Conservation (phyloP, 2,888 invertebrate genomes). For the Lomographa bimaculata region DNA sequence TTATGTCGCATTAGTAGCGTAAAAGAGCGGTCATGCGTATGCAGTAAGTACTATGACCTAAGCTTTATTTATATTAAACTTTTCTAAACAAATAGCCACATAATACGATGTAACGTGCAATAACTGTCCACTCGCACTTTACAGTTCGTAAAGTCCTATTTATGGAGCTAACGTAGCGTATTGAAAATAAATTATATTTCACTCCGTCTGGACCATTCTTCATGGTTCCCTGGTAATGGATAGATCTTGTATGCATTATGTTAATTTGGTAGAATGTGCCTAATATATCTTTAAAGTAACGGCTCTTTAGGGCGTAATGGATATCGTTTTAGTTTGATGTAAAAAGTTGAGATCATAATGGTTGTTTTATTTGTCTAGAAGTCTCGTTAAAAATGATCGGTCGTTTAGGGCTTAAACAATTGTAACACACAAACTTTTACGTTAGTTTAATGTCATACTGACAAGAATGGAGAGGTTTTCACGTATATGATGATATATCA, state of each 20-base stretch:
- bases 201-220: constrained; percentile 6
- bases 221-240: constrained; percentile 4
- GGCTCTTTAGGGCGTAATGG: constrained; percentile 4
- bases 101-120: neutral
- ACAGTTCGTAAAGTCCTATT: constrained; percentile 9
- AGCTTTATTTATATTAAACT: too few species aligned
- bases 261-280: constrained; percentile 1
- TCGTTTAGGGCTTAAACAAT: too few species aligned
- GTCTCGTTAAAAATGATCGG: too few species aligned
- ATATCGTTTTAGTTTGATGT: constrained; percentile 1
- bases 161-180: constrained; percentile 9
- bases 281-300: neutral
- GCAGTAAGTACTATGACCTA: too few species aligned
- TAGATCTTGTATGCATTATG: constrained; percentile 14
- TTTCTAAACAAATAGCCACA: constrained; percentile 6
- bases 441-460: too few species aligned
- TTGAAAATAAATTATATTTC: constrained; percentile 7
- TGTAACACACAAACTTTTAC: too few species aligned
- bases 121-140: constrained; percentile 7
- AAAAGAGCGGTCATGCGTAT: too few species aligned
- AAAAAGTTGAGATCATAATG: neutral
- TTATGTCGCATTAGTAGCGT: too few species aligned
- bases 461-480: too few species aligned
- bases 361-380: too few species aligned
- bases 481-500: too few species aligned